These are phyloP conservation scores for Alectoris magna DNA, from an alignment of 2,797 vertebrate genomes.

Conservation along the genomic window DNA sequence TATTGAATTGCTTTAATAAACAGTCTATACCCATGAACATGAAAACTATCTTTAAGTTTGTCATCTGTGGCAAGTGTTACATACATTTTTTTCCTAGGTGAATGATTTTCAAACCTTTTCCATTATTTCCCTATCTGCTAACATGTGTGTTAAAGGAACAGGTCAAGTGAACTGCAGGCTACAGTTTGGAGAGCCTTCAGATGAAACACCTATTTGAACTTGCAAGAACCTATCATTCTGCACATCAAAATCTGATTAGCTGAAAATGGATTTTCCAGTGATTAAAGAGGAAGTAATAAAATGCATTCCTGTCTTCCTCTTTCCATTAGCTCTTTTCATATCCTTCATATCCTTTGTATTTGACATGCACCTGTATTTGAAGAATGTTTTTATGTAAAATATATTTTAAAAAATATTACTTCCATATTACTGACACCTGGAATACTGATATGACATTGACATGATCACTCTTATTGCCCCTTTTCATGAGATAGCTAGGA, in stretches of 20 bases:
- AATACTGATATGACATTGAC: background rate
- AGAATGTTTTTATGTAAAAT: conserved; percentile 34
- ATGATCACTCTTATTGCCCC: background rate
- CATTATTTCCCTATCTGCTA: background rate
- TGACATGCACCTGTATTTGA: background rate
- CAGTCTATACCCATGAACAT: background rate
- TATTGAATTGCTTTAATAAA: background rate
- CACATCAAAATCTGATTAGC: conserved; percentile 9
- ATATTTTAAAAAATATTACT: conserved; percentile 25
- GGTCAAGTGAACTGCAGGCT: background rate
- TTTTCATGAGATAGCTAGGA: background rate
- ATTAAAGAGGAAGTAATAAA: conserved; percentile 41
- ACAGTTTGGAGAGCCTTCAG: background rate
- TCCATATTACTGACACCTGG: background rate
- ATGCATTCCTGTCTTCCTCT: background rate
- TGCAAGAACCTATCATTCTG: background rate
- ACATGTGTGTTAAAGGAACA: background rate
- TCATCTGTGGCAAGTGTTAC: background rate
- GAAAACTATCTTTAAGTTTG: background rate
- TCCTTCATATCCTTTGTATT: conserved; percentile 19
- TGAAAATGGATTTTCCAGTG: conserved; percentile 14
- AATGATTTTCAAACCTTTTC: background rate
- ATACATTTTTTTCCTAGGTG: background rate
- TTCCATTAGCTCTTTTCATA: background rate
- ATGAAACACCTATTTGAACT: background rate